A percentile compares a stretch with the other conserved stretches of the same genome.
These are phyloP conservation scores for Sarcoramphus papa DNA, from an alignment of 2,797 vertebrate genomes.

Conservation along the genomic window DNA sequence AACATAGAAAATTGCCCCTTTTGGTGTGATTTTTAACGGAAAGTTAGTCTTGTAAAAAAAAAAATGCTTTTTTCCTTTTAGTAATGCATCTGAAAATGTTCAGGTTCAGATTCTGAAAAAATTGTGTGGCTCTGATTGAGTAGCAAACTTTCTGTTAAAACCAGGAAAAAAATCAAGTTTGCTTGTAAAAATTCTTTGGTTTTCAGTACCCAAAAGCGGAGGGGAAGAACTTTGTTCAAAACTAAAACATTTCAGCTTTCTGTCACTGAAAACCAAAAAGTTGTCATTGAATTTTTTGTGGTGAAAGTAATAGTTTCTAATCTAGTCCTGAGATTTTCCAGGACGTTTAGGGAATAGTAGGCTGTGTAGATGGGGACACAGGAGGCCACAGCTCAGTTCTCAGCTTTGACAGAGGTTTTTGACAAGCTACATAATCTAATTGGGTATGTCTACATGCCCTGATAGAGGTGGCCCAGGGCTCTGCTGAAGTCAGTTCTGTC, in stretches of 20 bases:
- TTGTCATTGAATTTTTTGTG: constrained; percentile 53
- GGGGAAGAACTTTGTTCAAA: constrained; percentile 21
- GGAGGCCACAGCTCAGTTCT: not conserved
- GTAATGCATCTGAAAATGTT: not conserved
- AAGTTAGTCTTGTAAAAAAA: not conserved
- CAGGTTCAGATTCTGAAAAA: not conserved
- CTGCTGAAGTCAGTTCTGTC: not conserved
- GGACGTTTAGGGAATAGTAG: constrained; percentile 50
- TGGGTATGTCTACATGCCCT: not conserved
- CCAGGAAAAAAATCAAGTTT: not conserved
- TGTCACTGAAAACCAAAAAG: constrained; percentile 41
- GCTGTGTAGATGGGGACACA: not conserved
- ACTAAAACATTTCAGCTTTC: constrained; percentile 44
- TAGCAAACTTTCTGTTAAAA: not conserved
- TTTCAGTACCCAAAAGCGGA: not conserved
- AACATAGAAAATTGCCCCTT: not conserved
- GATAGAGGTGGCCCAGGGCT: not conserved
- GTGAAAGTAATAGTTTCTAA: constrained; percentile 60
- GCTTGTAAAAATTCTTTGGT: constrained; percentile 52
- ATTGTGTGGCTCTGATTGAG: not conserved
- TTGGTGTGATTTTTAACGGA: not conserved
- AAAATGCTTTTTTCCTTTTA: not conserved
- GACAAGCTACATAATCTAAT: not conserved
- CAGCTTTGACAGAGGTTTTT: not conserved
- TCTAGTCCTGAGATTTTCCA: constrained; percentile 59